Conservation (phyloP, 2,888 invertebrate genomes). For the Melinopterus prodromus region DNA sequence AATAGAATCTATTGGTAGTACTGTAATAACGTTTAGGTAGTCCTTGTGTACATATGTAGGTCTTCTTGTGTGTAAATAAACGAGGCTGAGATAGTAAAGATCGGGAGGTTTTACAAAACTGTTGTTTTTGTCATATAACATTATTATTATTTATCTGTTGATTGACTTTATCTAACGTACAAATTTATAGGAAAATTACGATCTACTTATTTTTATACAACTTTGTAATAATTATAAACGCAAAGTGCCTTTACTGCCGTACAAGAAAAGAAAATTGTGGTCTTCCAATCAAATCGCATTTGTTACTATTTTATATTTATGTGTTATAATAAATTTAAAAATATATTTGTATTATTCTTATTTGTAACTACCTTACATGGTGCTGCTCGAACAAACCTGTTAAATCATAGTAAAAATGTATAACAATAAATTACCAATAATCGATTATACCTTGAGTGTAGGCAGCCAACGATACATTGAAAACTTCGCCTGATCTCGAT, state of each 20-base stretch:
- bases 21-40: slow-evolving; percentile 58
- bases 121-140: not conserved
- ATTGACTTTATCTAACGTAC: not conserved
- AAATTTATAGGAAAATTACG: not conserved
- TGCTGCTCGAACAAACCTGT: no score
- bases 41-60: slow-evolving; percentile 21
- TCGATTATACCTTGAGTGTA: no score
- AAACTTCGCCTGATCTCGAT: no score
- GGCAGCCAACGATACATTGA: no score
- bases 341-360: not conserved
- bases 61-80: not conserved
- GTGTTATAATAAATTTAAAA: slow-evolving; percentile 4
- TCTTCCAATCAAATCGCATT: not conserved
- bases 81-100: not conserved
- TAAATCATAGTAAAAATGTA: no score
- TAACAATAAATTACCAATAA: no score
- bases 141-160: not conserved
- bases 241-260: slow-evolving; percentile 29
- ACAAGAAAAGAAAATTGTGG: slow-evolving; percentile 21
- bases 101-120: not conserved
- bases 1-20: slow-evolving; percentile 56
- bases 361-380: no score
- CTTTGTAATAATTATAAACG: slow-evolving; percentile 10
- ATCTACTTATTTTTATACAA: slow-evolving; percentile 4
- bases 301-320: not conserved